Evolutionary conservation across 2,797 vertebrate species (phyloP).

Genomic region (Rhinella marina): DNA sequence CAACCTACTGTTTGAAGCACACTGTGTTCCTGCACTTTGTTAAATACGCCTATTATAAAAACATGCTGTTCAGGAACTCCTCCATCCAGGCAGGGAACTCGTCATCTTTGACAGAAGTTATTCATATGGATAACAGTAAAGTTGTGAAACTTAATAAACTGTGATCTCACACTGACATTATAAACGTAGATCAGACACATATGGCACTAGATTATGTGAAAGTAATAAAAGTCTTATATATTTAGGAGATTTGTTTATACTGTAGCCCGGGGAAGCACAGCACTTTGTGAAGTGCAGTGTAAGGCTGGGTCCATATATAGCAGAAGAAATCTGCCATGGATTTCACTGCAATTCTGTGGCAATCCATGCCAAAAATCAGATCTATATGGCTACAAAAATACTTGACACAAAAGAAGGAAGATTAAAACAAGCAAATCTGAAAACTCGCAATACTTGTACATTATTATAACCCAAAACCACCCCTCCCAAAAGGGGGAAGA

Average conservation of each 20-base stretch:
- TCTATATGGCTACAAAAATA: too few species aligned
- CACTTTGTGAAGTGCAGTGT: neutral
- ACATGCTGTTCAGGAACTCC: slow-evolving; percentile 70
- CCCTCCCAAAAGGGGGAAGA: too few species aligned
- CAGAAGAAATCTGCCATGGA: too few species aligned
- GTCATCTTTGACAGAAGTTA: slow-evolving; percentile 12
- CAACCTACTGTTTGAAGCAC: slow-evolving; percentile 59
- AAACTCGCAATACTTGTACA: too few species aligned
- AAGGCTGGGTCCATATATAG: too few species aligned
- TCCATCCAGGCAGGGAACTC: slow-evolving; percentile 61
- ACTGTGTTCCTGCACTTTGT: slow-evolving; percentile 54
- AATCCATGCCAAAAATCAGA: too few species aligned
- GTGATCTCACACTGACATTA: neutral
- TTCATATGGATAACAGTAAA: neutral
- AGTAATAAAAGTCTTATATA: neutral
- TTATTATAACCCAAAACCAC: too few species aligned
- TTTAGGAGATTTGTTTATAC: neutral
- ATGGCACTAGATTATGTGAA: neutral
- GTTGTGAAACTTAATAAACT: neutral
- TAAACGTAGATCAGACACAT: neutral
- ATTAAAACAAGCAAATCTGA: too few species aligned
- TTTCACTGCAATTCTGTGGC: too few species aligned
- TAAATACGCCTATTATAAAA: slow-evolving; percentile 66
- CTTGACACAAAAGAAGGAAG: too few species aligned
- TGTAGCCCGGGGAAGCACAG: neutral